Evolutionary conservation across 2,113 vertebrate genomes (phyloP), one percentile per base, ranked within the genome.

Genomic region (Gila orcuttii): DNA sequence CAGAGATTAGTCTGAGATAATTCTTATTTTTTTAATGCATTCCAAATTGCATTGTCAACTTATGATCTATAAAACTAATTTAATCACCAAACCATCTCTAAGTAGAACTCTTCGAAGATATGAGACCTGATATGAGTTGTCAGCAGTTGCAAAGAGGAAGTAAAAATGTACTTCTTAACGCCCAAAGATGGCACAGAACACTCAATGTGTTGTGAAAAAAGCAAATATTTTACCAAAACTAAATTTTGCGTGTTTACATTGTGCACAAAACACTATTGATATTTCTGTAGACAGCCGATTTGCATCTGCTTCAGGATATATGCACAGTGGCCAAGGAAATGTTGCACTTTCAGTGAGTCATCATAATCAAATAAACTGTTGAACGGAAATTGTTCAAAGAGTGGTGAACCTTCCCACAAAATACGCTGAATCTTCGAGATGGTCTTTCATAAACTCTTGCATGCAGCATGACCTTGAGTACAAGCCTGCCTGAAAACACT

Each of bases 271-370:
- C 21, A n/a, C 57, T 10, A 11, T 62, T 19, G 15, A 3, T 19
- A 3, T 21, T 81, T 80, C 2, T 59, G 19, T 36, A 64, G 8
- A 66, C 42, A 42, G 23, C 1, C 10, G 3, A 62, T 79, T 79
- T 79, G 77, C 77, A 81, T 81, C 25, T 4, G 15, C 31, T 64
- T 81, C 9, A 10, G 25, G 39, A 80, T 21, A 19, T 79, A 60
- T n/a, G 52, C 57, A 79, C 36, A 66, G 23, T 10, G 5, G 5
- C 15, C 15, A 31, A 8, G 64, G 15, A 45, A 2, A 28, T 39
- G 39, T 6, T 11, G 11, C 21, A 39, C 10, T 2, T 59, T 36
- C 55, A n/a, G 5, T 57, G 19, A 57, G 55, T 31, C 2, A 31
- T 76, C 2, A 52, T 28, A 62, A 62, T 62, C 60, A 62, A n/a